A percentile compares a stretch with the other conserved stretches of the same genome.
These are phyloP conservation scores for Spialia ferax DNA, from an alignment of 2,888 invertebrate species.

Conservation along the genomic window DNA sequence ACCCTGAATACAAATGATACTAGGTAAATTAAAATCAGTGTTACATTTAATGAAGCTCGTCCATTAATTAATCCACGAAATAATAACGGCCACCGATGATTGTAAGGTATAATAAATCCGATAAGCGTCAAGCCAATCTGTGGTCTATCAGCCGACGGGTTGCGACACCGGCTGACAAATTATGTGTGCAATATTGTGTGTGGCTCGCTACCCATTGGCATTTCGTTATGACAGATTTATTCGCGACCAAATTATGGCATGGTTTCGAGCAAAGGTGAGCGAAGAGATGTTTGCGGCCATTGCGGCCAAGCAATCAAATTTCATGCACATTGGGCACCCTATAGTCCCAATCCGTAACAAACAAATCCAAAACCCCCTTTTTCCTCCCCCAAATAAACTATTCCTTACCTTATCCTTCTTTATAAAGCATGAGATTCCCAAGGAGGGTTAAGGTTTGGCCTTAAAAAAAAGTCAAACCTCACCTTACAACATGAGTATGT, in stretches of 20 bases:
- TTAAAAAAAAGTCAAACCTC: too few species aligned
- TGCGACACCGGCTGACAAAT: constrained; percentile 18
- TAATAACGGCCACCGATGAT: neutral
- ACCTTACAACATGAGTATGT: too few species aligned
- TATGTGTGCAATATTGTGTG: constrained; percentile 19
- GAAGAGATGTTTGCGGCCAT: too few species aligned
- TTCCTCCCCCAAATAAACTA: too few species aligned
- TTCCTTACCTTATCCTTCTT: too few species aligned
- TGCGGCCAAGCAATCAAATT: too few species aligned
- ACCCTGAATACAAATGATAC: neutral
- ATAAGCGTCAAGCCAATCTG: constrained; percentile 28
- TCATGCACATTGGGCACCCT: too few species aligned
- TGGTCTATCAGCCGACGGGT: constrained; percentile 17
- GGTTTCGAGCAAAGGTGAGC: too few species aligned
- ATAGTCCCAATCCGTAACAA: too few species aligned
- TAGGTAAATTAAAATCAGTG: neutral
- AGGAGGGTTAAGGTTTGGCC: too few species aligned
- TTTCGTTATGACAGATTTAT: neutral
- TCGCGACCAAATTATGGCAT: neutral
- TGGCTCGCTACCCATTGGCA: neutral
- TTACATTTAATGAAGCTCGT: neutral
- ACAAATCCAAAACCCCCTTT: too few species aligned
- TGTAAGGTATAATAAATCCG: constrained; percentile 29
- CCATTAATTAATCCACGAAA: constrained; percentile 5
- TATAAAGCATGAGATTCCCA: too few species aligned